These are phyloP conservation scores for Acinonyx jubatus DNA, from an alignment of 2,113 vertebrate genomes.

Conservation along the genomic window DNA sequence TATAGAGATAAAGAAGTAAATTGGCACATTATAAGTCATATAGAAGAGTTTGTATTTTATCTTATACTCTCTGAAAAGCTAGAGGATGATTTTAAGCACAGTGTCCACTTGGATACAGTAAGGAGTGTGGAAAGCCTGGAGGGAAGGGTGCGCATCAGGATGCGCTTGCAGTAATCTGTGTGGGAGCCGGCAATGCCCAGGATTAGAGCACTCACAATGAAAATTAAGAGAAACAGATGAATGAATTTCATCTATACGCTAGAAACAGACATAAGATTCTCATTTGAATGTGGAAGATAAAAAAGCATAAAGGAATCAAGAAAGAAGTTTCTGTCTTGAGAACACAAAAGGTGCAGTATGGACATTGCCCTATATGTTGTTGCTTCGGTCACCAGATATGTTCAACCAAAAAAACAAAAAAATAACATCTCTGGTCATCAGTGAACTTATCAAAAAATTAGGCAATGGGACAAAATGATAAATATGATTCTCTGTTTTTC, in stretches of 20 bases:
- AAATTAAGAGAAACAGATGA: neutral
- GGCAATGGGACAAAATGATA: neutral
- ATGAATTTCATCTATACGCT: neutral
- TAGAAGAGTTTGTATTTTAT: neutral
- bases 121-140: neutral
- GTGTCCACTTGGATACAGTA: neutral
- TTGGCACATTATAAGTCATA: neutral
- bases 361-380: fast-evolving
- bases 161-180: fast-evolving
- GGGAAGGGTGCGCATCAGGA: neutral
- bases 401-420: neutral
- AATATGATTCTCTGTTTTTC: neutral
- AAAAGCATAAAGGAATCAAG: neutral
- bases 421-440: neutral
- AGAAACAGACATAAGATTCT: neutral
- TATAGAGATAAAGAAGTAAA: neutral
- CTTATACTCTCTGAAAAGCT: neutral
- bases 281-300: neutral
- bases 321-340: neutral
- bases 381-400: neutral
- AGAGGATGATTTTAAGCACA: neutral
- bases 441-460: neutral
- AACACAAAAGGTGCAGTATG: neutral
- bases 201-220: neutral
- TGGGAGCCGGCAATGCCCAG: neutral